Base-by-base conservation (phyloP, 1,140 invertebrate species). In the Apis dorsata region DNA sequence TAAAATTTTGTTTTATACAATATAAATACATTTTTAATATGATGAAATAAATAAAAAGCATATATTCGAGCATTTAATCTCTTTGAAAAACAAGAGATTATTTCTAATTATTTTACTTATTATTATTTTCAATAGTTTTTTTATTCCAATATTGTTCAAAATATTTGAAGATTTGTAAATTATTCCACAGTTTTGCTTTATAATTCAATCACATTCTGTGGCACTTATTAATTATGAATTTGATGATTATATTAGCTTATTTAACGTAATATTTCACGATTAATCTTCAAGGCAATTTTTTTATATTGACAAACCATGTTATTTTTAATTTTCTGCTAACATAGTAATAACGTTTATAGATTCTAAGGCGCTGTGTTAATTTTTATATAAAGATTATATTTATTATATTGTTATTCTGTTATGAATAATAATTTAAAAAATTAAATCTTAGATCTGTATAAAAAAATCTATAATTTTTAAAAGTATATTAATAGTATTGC, bases 231-330 rank as follows among this genome's bases (percentile, higher is more conserved):
- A 66, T 69, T 73, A 73, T 24, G 63, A 49, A 57, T 63, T 73
- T 34, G 51, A 49, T 49, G 24, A 19, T 74, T 57, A 28, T 62
- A 28, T 15, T 55, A 73, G 10, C 68, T 78, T 57, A 79, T 70
- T 71, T 75, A 44, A 44, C 28, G 15, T 76, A 68, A 75, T 55
- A 11, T 53, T 13, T 68, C 51, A 49, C 51, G 55, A 24, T 81
- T 24, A 17, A 28, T 81, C 1, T 34, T 59, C 79, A 81, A 81
- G 72, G 79, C 71, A 81, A 68, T 81, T 51, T 59, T 76, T 81
- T 24, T 65, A 55, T 59, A 68, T 68, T 59, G 79, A 65, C 79
- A 81, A 72, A 62, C 17, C 44, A 11, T 24, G n/a, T 44, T 75
- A 66, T 24, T 68, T 77, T 24, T 77, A 76, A 65, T 21, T 49